These are phyloP conservation scores for Aphelinus atriplicis DNA, from an alignment of 1,140 invertebrate species.

Conservation along the genomic window DNA sequence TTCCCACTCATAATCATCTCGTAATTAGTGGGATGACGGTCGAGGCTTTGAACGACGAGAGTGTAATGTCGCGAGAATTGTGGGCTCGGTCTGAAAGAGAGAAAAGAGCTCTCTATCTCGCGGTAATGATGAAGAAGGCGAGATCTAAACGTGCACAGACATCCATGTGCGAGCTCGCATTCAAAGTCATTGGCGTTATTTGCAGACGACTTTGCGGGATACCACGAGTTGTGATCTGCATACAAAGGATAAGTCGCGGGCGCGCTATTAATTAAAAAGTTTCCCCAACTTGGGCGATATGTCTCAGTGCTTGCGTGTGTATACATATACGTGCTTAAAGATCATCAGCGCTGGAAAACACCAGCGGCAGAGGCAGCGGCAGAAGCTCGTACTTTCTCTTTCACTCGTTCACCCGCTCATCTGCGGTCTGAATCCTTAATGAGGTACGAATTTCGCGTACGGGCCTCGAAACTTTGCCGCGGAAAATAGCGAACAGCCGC, in stretches of 20 bases:
- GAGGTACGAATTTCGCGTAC: slow-evolving; percentile 28
- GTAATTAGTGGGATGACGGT: no score
- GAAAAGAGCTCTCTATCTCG: no score
- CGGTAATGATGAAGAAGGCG: no score
- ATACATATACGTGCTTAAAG: background rate
- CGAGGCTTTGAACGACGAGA: no score
- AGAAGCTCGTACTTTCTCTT: background rate
- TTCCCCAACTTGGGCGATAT: background rate
- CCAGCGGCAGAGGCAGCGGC: no score
- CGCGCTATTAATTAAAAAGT: slow-evolving; percentile 15
- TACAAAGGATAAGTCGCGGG: background rate
- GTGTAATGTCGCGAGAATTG: no score
- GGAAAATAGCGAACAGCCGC: slow-evolving; percentile 7
- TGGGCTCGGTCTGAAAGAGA: no score
- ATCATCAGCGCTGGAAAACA: background rate
- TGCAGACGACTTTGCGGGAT: background rate
- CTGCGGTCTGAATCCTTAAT: slow-evolving; percentile 25
- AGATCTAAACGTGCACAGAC: no score
- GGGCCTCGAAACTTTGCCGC: slow-evolving; percentile 6
- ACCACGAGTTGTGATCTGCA: background rate
- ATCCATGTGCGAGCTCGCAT: background rate
- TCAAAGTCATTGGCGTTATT: background rate
- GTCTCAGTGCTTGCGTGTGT: no score
- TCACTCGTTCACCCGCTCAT: background rate
- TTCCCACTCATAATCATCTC: no score